These are phyloP conservation scores for Toxostoma redivivum DNA, from an alignment of 2,113 vertebrate species.

Conservation along the genomic window DNA sequence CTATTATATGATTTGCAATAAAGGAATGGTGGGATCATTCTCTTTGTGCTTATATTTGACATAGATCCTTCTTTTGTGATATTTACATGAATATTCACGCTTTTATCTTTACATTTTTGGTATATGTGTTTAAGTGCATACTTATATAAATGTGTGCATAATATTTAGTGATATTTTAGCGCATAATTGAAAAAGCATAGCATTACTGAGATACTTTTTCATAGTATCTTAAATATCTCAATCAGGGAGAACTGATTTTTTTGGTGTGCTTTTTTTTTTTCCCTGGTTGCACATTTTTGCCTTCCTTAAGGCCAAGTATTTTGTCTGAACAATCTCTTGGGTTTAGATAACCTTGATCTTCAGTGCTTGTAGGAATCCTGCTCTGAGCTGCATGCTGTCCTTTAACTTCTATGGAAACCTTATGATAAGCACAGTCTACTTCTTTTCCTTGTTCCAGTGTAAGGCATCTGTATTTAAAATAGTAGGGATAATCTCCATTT, in stretches of 20 bases:
- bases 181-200: background rate
- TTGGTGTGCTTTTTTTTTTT: background rate
- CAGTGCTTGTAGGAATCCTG: background rate
- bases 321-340: background rate
- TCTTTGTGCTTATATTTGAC: background rate
- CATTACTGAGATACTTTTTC: background rate
- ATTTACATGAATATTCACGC: background rate
- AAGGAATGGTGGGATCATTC: background rate
- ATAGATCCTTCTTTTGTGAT: background rate
- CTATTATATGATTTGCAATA: background rate
- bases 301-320: background rate
- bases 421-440: background rate
- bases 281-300: background rate
- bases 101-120: background rate
- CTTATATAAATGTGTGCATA: background rate
- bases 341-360: constrained; percentile 20
- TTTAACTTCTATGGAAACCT: background rate
- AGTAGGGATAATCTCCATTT: background rate
- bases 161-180: background rate
- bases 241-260: background rate
- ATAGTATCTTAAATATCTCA: background rate
- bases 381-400: background rate
- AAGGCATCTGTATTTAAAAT: background rate
- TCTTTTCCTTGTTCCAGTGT: background rate
- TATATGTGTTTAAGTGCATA: background rate